Percentiles rank a stretch among this genome's conserved stretches.
Conservation (phyloP, 2,113 vertebrate species). For the Eretmochelys imbricata region DNA sequence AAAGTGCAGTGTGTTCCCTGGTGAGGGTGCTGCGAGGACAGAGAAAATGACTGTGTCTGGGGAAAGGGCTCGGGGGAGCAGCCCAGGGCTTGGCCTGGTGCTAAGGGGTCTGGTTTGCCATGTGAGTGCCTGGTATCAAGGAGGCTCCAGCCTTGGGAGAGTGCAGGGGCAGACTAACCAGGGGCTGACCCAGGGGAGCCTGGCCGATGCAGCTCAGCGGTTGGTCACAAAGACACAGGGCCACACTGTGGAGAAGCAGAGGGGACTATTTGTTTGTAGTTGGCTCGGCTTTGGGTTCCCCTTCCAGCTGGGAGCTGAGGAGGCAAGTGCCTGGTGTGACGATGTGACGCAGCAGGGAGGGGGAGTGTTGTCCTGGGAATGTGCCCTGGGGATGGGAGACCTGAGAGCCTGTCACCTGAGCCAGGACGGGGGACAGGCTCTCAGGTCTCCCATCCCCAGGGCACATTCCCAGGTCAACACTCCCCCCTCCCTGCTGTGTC, state of each 20-base stretch:
- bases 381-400: too few species aligned
- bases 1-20: neutral
- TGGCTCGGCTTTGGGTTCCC: neutral
- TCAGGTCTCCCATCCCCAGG: too few species aligned
- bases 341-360: too few species aligned
- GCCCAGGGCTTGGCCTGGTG: neutral
- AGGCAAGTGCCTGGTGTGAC: neutral
- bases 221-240: too few species aligned
- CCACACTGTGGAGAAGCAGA: too few species aligned
- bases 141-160: neutral
- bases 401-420: too few species aligned
- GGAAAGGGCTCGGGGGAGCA: neutral
- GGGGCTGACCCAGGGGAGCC: neutral
- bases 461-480: too few species aligned
- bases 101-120: neutral
- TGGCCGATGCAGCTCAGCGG: neutral
- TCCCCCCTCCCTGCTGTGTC: too few species aligned
- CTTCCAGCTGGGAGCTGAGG: neutral
- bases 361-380: too few species aligned
- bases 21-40: neutral
- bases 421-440: too few species aligned
- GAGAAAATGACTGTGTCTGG: neutral
- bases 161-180: too few species aligned
- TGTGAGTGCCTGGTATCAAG: neutral
- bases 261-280: too few species aligned